These are phyloP conservation scores for Habropoda laboriosa DNA, from an alignment of 1,140 invertebrate species.

Conservation along the genomic window DNA sequence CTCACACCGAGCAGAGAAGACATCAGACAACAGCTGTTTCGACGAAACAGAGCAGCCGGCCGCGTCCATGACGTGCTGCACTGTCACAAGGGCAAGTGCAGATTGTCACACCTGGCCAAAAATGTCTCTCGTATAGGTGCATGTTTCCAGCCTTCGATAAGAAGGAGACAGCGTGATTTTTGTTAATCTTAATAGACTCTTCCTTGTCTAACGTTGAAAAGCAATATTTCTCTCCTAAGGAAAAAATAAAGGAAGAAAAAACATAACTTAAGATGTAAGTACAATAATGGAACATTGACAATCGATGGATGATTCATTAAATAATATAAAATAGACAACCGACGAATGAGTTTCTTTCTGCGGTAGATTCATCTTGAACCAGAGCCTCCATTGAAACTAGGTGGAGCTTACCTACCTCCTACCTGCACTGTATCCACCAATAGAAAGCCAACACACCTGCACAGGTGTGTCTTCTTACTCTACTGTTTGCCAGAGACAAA, in stretches of 20 bases:
- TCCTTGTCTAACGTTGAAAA: not conserved
- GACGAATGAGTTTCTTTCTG: not conserved
- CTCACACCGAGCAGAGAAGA: not conserved
- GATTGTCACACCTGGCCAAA: conserved; percentile 46
- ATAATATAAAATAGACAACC: too few relatives aligned
- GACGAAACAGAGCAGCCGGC: conserved; percentile 48
- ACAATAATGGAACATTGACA: not conserved
- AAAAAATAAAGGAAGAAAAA: not conserved
- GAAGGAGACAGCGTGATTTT: not conserved
- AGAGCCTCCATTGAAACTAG: not conserved
- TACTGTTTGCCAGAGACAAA: not conserved
- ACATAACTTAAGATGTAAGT: not conserved
- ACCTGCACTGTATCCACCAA: conserved; percentile 16
- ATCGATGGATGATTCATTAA: not conserved
- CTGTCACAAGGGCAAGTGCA: conserved; percentile 47
- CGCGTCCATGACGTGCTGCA: conserved; percentile 25
- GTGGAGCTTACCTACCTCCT: not conserved
- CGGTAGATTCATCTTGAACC: not conserved
- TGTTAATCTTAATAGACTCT: not conserved
- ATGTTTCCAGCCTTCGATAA: not conserved
- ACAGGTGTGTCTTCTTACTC: not conserved
- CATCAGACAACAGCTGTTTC: conserved; percentile 51
- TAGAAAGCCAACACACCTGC: not conserved
- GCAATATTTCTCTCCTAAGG: not conserved
- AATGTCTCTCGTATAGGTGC: conserved; percentile 36